Base-by-base conservation (phyloP, 35 echinoderm and acorn worm genomes). In the Ophiothrix spiculata region DNA sequence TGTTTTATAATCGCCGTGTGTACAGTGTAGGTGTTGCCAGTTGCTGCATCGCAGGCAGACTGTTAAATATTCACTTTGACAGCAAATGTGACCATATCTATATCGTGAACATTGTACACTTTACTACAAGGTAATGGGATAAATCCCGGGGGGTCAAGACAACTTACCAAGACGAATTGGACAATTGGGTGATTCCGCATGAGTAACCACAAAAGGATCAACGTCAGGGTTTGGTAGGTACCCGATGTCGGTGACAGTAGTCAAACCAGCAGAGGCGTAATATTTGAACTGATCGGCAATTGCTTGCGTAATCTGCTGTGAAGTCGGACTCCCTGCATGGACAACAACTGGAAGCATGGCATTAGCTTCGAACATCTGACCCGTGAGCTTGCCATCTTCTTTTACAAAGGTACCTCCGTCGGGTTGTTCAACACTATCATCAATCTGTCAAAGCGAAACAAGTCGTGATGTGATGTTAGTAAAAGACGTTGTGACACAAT, bases 101-200 rank as follows among this genome's bases (percentile, higher is more conserved):
- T n/a, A n/a, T n/a, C n/a, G n/a, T n/a, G n/a, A n/a, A n/a, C n/a
- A n/a, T n/a, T n/a, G n/a, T n/a, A n/a, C n/a, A n/a, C n/a, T n/a
- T n/a, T n/a, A n/a, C n/a, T n/a, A n/a, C n/a, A n/a, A n/a, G n/a
- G n/a, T n/a, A n/a, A n/a, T n/a, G n/a, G n/a, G n/a, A n/a, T n/a
- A n/a, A n/a, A n/a, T n/a, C n/a, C n/a, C n/a, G n/a, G n/a, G n/a
- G n/a, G n/a, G n/a, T n/a, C n/a, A n/a, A n/a, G n/a, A n/a, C n/a
- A n/a, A 77, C 88, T 54, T 78, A 90, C 89, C 89, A 32, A 91
- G 40, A 36, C 89, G 82, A 36, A 91, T 85, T 8, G 89, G 89
- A 39, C 75, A 91, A 17, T 85, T 76, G 0, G 19, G 4, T 1
- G 19, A 41, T 85, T 80, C 75, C 6, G 89, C 82, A 16, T 78